A percentile compares a stretch with the other conserved stretches of the same genome.
These are phyloP conservation scores for Pasiphila rectangulata DNA, from an alignment of 2,888 invertebrate species.

Conservation along the genomic window DNA sequence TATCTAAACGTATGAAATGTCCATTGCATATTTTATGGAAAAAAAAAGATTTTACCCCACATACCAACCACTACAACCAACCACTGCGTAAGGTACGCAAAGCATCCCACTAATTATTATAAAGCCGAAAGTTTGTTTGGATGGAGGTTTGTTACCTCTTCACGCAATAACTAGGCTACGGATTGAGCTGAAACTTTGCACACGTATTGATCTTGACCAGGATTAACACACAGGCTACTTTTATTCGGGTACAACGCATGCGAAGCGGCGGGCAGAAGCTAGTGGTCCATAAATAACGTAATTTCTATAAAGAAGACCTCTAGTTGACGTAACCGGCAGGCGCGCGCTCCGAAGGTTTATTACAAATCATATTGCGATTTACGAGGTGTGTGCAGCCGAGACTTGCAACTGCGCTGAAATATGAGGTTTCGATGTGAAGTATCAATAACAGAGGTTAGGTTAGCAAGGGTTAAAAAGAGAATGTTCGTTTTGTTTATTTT, in stretches of 20 bases:
- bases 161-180: no score
- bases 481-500: not conserved
- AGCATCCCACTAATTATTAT: no score
- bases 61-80: no score
- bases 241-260: not conserved
- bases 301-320: slow-evolving; percentile 35
- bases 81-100: no score
- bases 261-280: slow-evolving; percentile 1
- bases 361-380: slow-evolving; percentile 56
- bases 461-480: not conserved
- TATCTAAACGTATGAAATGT: no score
- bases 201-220: no score
- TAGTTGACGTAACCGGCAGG: slow-evolving; percentile 31
- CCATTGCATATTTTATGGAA: no score
- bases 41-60: no score
- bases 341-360: slow-evolving; percentile 44
- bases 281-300: slow-evolving; percentile 28
- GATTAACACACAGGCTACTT: no score
- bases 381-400: slow-evolving; percentile 49
- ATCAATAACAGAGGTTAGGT: slow-evolving; percentile 13
- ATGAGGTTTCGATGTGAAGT: slow-evolving; percentile 42
- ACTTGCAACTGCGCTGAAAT: slow-evolving; percentile 45
- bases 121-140: no score
- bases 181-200: no score
- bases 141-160: no score